These are phyloP conservation scores for Furnarius figulus DNA, from an alignment of 2,113 vertebrate genomes.

Conservation along the genomic window DNA sequence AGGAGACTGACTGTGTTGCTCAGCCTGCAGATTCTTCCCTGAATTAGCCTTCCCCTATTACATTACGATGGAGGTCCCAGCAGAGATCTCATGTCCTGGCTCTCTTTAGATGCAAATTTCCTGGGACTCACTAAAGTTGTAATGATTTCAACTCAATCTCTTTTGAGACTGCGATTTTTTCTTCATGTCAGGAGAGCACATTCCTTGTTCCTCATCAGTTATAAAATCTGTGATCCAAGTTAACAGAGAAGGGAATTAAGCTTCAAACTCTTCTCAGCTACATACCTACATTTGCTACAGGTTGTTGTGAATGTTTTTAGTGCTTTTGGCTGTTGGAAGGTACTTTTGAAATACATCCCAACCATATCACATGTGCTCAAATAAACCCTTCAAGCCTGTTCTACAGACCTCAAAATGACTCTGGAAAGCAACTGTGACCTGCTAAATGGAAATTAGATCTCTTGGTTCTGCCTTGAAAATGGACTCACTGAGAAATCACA, in stretches of 20 bases:
- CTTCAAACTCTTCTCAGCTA: not conserved
- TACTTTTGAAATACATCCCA: not conserved
- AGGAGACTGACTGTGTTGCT: not conserved
- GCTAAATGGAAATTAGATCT: conserved; percentile 16
- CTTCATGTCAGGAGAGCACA: not conserved
- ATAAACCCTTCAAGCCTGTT: not conserved
- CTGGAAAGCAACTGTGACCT: not conserved
- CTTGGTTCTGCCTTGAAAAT: not conserved
- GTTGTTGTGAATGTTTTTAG: not conserved
- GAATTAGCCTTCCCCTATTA: not conserved
- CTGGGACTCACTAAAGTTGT: rapidly evolving
- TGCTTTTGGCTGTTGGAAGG: not conserved
- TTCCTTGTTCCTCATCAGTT: not conserved
- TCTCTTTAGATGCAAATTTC: not conserved
- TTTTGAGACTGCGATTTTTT: not conserved
- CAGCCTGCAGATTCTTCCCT: not conserved
- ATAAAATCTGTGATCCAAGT: not conserved
- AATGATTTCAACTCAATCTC: not conserved
- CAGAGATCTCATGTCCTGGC: not conserved
- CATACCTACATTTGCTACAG: not conserved
- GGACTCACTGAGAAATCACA: not conserved
- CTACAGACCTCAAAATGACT: not conserved
- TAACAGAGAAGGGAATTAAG: not conserved
- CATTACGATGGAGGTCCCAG: rapidly evolving
- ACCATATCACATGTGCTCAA: not conserved